A percentile compares a stretch with the other conserved stretches of the same genome.
Evolutionary conservation across 1,140 invertebrate species (phyloP).

Genomic region (Cydia splendana): DNA sequence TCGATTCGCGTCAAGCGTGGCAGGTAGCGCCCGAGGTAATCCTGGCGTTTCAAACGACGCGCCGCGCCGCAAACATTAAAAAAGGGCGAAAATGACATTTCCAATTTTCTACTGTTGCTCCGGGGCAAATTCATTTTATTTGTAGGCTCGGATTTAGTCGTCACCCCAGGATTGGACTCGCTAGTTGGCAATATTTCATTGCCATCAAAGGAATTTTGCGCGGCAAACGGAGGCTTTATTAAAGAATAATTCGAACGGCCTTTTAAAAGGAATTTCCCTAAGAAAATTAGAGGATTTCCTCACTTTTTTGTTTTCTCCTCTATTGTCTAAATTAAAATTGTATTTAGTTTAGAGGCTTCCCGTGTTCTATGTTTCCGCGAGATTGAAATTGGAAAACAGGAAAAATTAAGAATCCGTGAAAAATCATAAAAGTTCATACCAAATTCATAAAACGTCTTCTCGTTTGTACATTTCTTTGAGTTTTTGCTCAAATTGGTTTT

Average conservation of each 20-base stretch:
- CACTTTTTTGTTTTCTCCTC: conserved; percentile 50
- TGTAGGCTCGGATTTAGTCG: conserved; percentile 66
- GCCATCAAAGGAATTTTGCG: conserved; percentile 63
- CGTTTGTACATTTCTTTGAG: neutral
- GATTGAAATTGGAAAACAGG: conserved; percentile 35
- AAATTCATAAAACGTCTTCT: neutral
- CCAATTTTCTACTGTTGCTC: conserved; percentile 78
- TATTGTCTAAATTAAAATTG: conserved; percentile 56
- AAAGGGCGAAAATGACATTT: conserved; percentile 76
- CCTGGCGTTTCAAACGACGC: conserved; percentile 57
- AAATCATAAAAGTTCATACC: neutral
- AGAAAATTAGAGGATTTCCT: conserved; percentile 62
- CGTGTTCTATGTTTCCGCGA: conserved; percentile 41
- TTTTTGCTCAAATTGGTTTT: neutral
- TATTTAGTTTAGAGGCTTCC: conserved; percentile 44
- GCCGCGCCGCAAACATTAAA: conserved; percentile 72
- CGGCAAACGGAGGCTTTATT: conserved; percentile 52
- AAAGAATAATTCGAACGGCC: conserved; percentile 61
- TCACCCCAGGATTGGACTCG: conserved; percentile 47
- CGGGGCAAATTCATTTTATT: conserved; percentile 74
- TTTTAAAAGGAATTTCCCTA: conserved; percentile 58
- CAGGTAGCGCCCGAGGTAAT: conserved; percentile 56
- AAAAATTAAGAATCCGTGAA: neutral
- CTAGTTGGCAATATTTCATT: conserved; percentile 65
- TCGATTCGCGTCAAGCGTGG: conserved; percentile 58